Percentiles rank a stretch among this genome's conserved stretches.
phyloP scores from a whole-genome alignment of 2,113 vertebrate species.

The Chaetops frenatus region DNA sequence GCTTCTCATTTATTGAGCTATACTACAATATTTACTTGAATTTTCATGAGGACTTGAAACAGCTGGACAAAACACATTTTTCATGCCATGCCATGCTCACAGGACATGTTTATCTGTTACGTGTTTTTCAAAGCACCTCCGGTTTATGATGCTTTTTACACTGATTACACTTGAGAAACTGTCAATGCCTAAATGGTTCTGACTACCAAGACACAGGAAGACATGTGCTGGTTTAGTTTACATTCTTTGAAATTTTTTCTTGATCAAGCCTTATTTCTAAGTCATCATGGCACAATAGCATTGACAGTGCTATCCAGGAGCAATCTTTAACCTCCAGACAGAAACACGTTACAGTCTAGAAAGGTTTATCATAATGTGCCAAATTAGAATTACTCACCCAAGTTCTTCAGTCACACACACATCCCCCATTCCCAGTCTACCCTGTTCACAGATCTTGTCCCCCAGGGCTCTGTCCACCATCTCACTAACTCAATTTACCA shows the following conservation, averaged over 20 bases:
- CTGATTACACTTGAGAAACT: background rate
- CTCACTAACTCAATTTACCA: background rate
- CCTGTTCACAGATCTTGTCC: background rate
- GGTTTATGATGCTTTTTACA: background rate
- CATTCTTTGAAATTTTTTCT: background rate
- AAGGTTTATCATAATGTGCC: background rate
- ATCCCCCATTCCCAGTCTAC: background rate
- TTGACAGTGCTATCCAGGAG: background rate
- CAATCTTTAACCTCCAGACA: background rate
- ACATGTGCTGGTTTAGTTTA: background rate
- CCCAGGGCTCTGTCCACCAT: background rate
- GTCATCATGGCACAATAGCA: fast-evolving
- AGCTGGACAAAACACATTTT: background rate
- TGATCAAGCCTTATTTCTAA: background rate
- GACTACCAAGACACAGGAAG: background rate
- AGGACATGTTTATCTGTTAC: background rate
- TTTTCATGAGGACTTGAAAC: background rate
- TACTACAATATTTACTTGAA: background rate
- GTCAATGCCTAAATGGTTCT: background rate
- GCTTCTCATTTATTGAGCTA: background rate
- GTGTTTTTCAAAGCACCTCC: background rate
- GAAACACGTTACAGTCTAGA: background rate
- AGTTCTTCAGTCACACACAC: background rate
- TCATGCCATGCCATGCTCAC: background rate
- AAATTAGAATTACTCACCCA: background rate